phyloP scores from a whole-genome alignment of 2,113 vertebrate species.

The Shinisaurus crocodilurus region DNA sequence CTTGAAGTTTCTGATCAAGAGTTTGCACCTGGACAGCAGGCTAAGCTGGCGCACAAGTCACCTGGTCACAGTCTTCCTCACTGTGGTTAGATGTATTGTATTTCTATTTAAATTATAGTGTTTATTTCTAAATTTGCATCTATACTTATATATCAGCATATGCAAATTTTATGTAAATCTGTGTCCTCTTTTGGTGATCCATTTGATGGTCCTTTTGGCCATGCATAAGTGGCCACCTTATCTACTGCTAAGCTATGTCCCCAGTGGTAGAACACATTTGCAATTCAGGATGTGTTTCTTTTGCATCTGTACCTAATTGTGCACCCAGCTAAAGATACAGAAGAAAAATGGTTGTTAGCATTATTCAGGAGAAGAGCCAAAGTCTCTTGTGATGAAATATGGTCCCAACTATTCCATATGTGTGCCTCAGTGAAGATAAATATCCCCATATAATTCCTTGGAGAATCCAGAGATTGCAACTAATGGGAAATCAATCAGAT shows the following conservation, averaged over 20 bases:
- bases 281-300: neutral
- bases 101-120: neutral
- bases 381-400: neutral
- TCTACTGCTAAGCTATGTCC: neutral
- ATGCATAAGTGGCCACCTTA: neutral
- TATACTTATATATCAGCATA: neutral
- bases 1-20: neutral
- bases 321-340: neutral
- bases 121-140: neutral
- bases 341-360: neutral
- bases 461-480: constrained; percentile 34
- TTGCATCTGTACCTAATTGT: constrained; percentile 1
- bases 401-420: neutral
- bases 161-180: neutral
- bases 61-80: neutral
- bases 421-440: constrained; percentile 56
- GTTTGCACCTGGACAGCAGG: neutral
- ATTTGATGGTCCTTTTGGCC: neutral
- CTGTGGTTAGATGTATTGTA: neutral
- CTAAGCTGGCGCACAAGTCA: neutral
- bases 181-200: neutral
- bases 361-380: constrained; percentile 7
- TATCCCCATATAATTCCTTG: constrained; percentile 50
- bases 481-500: constrained; percentile 39
- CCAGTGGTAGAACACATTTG: neutral